Evolutionary conservation across 1,140 invertebrate species (phyloP), one percentile per base, ranked within the genome.

Genomic region (Bilobella aurantiaca): DNA sequence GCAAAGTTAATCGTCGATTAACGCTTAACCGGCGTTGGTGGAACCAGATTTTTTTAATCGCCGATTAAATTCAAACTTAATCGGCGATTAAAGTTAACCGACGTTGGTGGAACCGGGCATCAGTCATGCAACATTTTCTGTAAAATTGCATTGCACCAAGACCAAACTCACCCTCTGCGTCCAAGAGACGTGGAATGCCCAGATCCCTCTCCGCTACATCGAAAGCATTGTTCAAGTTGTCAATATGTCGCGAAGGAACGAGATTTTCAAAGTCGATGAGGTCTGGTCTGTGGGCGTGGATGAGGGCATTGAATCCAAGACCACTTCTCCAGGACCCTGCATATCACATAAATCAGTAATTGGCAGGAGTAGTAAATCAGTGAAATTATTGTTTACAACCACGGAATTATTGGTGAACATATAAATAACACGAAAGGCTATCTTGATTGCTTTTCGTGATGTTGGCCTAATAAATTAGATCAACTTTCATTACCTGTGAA

Each of bases 211-310:
- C 89, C 0, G 95, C 94, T 56, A 95, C 85, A 74, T 96, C 89
- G 79, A 98, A 97, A 18, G 94, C 94, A 81, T 92, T 89, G 79
- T 96, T 95, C 67, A 97, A 83, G 75, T 95, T 97, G 74, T 93
- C 89, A 77, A 96, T 87, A 76, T 93, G 87, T 73, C 85, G 85
- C 58, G 81, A 80, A 27, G 85, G 85, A 60, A 87, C 82, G 30
- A 96, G 79, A 57, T 84, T 80, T 64, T 84, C 81, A 82, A 87
- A 98, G 74, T 91, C 86, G 74, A 99, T 88, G 49, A 97, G 79
- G 77, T 98, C 93, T 23, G 95, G 94, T 63, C 93, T 82, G 78
- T 97, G 94, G 27, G 93, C 86, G 74, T 98, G 95, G 74, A 98
- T 97, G 32, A 98, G 86, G 21, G 95, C 95, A 78, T 96, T 97